A percentile compares a stretch with the other conserved stretches of the same genome.
These are phyloP conservation scores for Andrena chrysosceles DNA, from an alignment of 2,888 invertebrate species.

Conservation along the genomic window DNA sequence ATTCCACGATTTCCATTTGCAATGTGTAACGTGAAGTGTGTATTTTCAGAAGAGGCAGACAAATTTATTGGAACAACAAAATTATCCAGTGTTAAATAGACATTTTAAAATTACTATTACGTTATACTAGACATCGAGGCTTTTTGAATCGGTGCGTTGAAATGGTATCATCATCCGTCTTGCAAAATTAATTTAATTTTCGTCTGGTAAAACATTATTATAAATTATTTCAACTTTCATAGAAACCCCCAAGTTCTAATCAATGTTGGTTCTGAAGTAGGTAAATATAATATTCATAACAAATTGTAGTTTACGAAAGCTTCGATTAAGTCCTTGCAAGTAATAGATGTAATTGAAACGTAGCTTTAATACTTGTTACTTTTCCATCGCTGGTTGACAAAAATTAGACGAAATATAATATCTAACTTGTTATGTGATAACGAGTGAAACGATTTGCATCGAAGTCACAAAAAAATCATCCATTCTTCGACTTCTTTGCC, in stretches of 20 bases:
- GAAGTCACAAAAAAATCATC: neutral
- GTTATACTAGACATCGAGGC: neutral
- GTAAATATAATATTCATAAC: neutral
- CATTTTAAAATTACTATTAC: neutral
- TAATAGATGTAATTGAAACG: no score
- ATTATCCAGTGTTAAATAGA: neutral
- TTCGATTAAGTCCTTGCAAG: no score
- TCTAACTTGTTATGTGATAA: constrained; percentile 21
- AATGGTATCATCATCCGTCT: neutral
- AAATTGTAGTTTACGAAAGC: no score
- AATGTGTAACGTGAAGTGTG: neutral
- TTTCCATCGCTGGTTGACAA: no score
- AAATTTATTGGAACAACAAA: neutral
- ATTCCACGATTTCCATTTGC: neutral
- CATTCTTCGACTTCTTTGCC: neutral
- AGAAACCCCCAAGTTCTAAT: neutral
- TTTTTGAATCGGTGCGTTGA: neutral
- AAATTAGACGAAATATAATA: neutral
- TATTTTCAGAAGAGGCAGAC: neutral
- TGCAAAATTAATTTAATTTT: constrained; percentile 1
- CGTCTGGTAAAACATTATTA: neutral
- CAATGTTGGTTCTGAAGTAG: neutral
- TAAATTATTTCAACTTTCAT: neutral
- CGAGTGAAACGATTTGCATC: neutral
- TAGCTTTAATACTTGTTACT: no score